These are phyloP conservation scores for Zophobas morio DNA, from an alignment of 1,140 invertebrate genomes.

Conservation along the genomic window DNA sequence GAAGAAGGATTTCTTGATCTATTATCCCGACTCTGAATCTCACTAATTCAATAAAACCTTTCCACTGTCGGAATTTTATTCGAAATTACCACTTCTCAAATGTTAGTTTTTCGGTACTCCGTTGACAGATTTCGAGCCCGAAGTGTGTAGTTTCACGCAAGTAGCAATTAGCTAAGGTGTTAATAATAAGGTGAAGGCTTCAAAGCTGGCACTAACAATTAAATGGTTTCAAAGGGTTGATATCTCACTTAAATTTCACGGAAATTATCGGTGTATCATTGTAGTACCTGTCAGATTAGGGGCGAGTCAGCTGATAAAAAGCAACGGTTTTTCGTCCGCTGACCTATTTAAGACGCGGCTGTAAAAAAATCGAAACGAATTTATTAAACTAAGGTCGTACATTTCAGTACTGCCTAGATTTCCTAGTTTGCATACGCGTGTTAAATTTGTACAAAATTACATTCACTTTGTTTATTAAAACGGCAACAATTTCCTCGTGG, in stretches of 20 bases:
- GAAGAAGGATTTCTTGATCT: constrained; percentile 1
- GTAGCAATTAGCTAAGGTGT: constrained; percentile 45
- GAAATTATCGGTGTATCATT: constrained; percentile 40
- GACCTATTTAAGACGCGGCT: background rate
- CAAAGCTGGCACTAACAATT: constrained; percentile 39
- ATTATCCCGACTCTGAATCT: background rate
- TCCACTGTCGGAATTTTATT: no score
- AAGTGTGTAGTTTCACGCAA: constrained; percentile 9
- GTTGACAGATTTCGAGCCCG: background rate
- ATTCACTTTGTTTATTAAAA: background rate
- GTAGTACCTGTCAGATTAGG: constrained; percentile 6
- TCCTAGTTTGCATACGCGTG: background rate
- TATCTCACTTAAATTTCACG: constrained; percentile 47
- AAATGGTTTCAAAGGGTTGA: constrained; percentile 44
- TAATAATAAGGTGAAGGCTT: constrained; percentile 37
- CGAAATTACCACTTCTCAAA: background rate
- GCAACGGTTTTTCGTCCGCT: constrained; percentile 8
- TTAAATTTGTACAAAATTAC: background rate
- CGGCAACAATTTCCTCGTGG: no score
- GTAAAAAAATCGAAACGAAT: no score
- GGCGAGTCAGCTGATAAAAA: constrained; percentile 13
- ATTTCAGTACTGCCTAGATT: no score
- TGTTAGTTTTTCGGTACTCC: background rate
- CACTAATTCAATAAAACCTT: background rate
- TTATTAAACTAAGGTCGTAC: no score